Evolutionary conservation across 2,797 vertebrate genomes (phyloP), one percentile per base, ranked within the genome.

Genomic region (Neosilurus mollespiculum): DNA sequence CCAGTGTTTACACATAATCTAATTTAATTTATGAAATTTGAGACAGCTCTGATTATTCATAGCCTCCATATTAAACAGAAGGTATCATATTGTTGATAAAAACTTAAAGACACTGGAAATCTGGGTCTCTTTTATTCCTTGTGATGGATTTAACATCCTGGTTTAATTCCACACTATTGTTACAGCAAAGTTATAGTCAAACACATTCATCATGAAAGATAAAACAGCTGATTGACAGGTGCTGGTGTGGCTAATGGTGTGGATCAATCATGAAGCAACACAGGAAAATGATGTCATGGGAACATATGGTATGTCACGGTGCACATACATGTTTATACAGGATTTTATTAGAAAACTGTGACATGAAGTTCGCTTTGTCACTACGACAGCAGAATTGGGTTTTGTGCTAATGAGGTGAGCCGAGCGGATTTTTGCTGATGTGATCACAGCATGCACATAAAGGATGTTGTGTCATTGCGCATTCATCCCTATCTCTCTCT

Each of bases 341-440:
- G 26, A 24, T 62, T 26, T 54, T 37, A 72, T 43, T 26, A 59
- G 64, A 66, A 53, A 53, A 61, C 22, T 37, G 64, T 1, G 61
- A 30, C 53, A 76, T n/a, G 8, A 30, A 65, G 24, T 76, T 16
- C 70, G 56, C 34, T 62, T 59, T 80, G 75, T 79, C 34, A 84
- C 18, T 66, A 14, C 43, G 34, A 22, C 18, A 64, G 70, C 65
- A 76, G 64, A 56, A 69, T 70, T 49, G 65, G 43, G 62, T 80
- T 70, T 73, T 78, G 69, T 81, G 84, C 26, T 72, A 83, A 84
- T 77, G 59, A 75, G 85, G 72, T n/a, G 77, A 18, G 81, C 11
- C 2, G 18, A 84, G 85, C 70, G 51, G 86, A 51, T 76, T 92
- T 93, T 86, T 93, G 93, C 93, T 94, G 93, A 94, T 91, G 89